Evolutionary conservation across 2,888 invertebrate species (phyloP).

Genomic region (Tipula lateralis): DNA sequence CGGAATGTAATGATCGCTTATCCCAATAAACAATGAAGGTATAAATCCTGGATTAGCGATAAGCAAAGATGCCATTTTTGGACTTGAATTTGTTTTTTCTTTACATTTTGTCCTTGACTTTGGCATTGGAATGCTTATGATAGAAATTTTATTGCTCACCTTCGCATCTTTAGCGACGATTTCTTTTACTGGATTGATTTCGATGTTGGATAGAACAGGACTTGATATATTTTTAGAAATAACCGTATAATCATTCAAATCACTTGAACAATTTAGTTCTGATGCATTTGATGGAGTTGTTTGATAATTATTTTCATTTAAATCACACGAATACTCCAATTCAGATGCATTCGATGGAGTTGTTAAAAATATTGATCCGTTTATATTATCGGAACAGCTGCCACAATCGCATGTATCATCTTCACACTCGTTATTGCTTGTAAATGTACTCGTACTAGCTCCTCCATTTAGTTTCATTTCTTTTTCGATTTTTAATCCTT

Average conservation of each 20-base stretch:
- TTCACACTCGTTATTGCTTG: constrained; percentile 29
- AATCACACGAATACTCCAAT: constrained; percentile 54
- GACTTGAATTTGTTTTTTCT: not conserved
- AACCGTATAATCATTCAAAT: constrained; percentile 40
- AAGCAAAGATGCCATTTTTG: constrained; percentile 39
- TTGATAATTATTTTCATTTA: constrained; percentile 43
- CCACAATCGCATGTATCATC: constrained; percentile 54
- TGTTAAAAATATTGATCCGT: constrained; percentile 53
- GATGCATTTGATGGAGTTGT: constrained; percentile 72
- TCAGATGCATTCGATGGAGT: constrained; percentile 77
- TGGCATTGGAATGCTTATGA: constrained; percentile 59
- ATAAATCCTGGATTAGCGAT: constrained; percentile 51
- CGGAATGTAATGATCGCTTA: constrained; percentile 63
- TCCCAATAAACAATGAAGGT: constrained; percentile 57
- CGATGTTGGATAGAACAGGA: not conserved
- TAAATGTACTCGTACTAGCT: constrained; percentile 48
- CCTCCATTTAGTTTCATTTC: constrained; percentile 51
- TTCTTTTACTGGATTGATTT: constrained; percentile 32
- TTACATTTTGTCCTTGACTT: constrained; percentile 43
- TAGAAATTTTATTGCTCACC: constrained; percentile 42
- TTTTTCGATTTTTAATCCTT: constrained; percentile 52
- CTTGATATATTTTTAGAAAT: not conserved
- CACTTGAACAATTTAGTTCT: constrained; percentile 57
- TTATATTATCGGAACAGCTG: constrained; percentile 52
- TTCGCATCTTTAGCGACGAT: constrained; percentile 32